A percentile compares a stretch with the other conserved stretches of the same genome.
Evolutionary conservation across 2,797 vertebrate species (phyloP).

Genomic region (Hephaestus fuliginosus): DNA sequence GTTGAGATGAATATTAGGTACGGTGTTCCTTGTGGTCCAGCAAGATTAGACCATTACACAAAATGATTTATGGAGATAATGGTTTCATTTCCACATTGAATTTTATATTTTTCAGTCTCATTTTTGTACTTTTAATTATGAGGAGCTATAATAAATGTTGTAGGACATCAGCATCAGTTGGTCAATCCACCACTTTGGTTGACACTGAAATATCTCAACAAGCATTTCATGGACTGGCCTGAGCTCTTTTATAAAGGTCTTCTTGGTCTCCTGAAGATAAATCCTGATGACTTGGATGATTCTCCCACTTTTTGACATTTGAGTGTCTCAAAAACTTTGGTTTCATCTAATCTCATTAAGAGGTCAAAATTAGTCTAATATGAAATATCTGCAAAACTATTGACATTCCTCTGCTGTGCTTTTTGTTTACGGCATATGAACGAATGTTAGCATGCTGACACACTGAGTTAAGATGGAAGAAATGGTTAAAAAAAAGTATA

Average conservation of each 20-base stretch:
- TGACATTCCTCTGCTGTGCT: background rate
- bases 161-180: background rate
- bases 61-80: background rate
- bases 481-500: background rate
- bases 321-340: background rate
- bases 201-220: background rate
- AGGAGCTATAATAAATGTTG: background rate
- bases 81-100: background rate
- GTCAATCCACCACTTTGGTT: background rate
- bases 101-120: background rate
- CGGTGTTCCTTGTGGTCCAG: slow-evolving; percentile 1
- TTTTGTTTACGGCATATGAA: background rate
- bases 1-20: background rate
- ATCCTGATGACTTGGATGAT: background rate
- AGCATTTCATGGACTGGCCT: background rate
- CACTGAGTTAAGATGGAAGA: background rate
- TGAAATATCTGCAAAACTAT: background rate
- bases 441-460: background rate
- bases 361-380: background rate
- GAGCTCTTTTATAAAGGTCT: background rate
- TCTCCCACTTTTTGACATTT: background rate
- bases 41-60: background rate
- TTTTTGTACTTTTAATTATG: background rate
- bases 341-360: background rate
- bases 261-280: background rate